A percentile compares a stretch with the other conserved stretches of the same genome.
These are phyloP conservation scores for Phyto melanocephala DNA, from an alignment of 2,888 invertebrate species.

Conservation along the genomic window DNA sequence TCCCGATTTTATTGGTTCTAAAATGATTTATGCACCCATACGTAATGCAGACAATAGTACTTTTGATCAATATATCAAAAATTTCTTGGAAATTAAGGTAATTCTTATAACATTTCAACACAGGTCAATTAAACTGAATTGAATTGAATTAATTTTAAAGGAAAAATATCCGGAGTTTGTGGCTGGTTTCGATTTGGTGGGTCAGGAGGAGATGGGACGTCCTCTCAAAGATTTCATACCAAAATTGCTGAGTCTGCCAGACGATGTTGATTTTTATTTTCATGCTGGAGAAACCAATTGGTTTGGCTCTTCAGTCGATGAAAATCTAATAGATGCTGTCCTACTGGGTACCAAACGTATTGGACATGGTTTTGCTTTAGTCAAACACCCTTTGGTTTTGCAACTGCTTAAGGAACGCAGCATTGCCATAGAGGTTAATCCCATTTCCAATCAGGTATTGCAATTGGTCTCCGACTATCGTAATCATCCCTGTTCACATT, in stretches of 20 bases:
- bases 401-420: conserved; percentile 80
- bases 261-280: conserved; percentile 84
- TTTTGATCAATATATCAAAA: conserved; percentile 79
- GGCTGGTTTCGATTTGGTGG: conserved; percentile 90
- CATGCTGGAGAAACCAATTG: conserved; percentile 92
- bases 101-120: not conserved
- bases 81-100: conserved; percentile 72
- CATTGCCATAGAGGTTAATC: conserved; percentile 88
- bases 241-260: conserved; percentile 79
- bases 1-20: conserved; percentile 84
- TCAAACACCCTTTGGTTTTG: conserved; percentile 85
- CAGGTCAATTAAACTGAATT: not conserved
- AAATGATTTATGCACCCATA: conserved; percentile 84
- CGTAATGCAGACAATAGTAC: conserved; percentile 79
- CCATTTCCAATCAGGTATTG: conserved; percentile 88
- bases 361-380: conserved; percentile 87
- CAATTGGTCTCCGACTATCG: conserved; percentile 85
- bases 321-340: conserved; percentile 88
- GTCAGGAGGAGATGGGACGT: conserved; percentile 86
- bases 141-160: conserved; percentile 75
- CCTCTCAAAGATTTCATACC: conserved; percentile 83
- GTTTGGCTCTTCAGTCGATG: conserved; percentile 84
- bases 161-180: conserved; percentile 82
- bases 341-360: conserved; percentile 86
- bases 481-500: conserved; percentile 85